Evolutionary conservation across 2,888 invertebrate genomes (phyloP), one percentile per base, ranked within the genome.

Genomic region (Unio pictorum): DNA sequence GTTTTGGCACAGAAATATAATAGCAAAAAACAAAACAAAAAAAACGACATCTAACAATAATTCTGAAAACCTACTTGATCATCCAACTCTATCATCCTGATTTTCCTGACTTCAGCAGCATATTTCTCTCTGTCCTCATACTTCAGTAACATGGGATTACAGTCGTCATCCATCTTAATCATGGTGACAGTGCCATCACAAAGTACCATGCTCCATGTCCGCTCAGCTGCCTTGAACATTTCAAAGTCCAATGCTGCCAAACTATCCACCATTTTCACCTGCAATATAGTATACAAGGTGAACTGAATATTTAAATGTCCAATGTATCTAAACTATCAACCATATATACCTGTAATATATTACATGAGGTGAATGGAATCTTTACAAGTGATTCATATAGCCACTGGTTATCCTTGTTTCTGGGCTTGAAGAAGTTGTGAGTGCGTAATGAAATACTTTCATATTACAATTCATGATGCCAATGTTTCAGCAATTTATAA

Each of bases 51-150:
- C 2, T 7, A 26, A 61, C 62, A 45, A 23, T n/a, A 54, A 8
- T 30, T 28, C 8, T 26, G 26, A 58, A 20, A 45, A 61, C 61
- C 60, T 71, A 89, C 89, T 85, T 90, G 90, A 73, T 86, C 80
- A 66, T 86, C 85, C 61, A 77, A 82, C 76, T 90, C 90, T 23
- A 71, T 63, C 87, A 89, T 83, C 60, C 89, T 71, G 20, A 85
- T 74, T 60, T 84, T 81, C 67, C 83, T 74, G n/a, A 87, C 89
- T 68, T 83, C 75, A 55, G 76, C 69, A 61, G 83, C 83, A 78
- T 89, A 90, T 55, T 86, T 82, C 34, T 78, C 72, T 60, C 89
- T 74, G 57, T 89, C 87, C 5, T 83, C 84, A 76, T 83, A 88
- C 54, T 74, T 76, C 55, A 90, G 78, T 0, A 75, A 73, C 26